A percentile compares a stretch with the other conserved stretches of the same genome.
These are phyloP conservation scores for Plotosus lineatus DNA, from an alignment of 2,113 vertebrate genomes.

Conservation along the genomic window DNA sequence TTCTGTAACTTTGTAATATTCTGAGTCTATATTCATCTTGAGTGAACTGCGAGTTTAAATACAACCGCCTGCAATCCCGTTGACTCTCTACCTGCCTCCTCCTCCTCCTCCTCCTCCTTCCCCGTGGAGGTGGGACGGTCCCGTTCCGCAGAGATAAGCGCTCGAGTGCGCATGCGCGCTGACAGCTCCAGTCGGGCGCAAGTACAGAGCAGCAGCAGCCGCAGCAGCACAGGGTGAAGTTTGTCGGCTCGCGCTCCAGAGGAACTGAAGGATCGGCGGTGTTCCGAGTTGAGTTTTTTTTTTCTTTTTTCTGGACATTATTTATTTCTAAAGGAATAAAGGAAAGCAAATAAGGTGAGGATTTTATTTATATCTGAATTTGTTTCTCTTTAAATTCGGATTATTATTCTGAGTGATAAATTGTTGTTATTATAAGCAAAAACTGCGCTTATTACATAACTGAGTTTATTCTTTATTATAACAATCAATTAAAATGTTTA, in stretches of 20 bases:
- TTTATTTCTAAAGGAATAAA: background rate
- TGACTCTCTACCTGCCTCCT: background rate
- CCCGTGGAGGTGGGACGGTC: conserved; percentile 47
- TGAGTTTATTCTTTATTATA: background rate
- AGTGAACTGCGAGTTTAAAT: background rate
- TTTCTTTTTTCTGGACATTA: background rate
- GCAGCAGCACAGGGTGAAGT: conserved; percentile 20
- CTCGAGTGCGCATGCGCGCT: conserved; percentile 41
- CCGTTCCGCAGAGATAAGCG: conserved; percentile 46
- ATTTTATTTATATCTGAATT: background rate
- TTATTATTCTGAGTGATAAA: background rate
- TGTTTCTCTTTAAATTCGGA: background rate
- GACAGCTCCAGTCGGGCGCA: conserved; percentile 49
- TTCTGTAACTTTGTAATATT: too few relatives aligned
- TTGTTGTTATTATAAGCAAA: background rate
- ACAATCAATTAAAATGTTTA: background rate
- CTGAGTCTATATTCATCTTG: background rate
- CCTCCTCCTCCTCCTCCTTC: conserved; percentile 1
- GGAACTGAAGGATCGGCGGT: background rate
- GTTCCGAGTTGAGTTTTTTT: background rate
- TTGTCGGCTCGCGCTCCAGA: conserved; percentile 2
- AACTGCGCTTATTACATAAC: background rate
- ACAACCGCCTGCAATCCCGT: background rate
- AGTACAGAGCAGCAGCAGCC: conserved; percentile 24
- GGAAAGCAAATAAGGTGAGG: conserved; percentile 2